phyloP scores from a whole-genome alignment of 2,113 vertebrate genomes.

The Orthochromis malagaraziensis region DNA sequence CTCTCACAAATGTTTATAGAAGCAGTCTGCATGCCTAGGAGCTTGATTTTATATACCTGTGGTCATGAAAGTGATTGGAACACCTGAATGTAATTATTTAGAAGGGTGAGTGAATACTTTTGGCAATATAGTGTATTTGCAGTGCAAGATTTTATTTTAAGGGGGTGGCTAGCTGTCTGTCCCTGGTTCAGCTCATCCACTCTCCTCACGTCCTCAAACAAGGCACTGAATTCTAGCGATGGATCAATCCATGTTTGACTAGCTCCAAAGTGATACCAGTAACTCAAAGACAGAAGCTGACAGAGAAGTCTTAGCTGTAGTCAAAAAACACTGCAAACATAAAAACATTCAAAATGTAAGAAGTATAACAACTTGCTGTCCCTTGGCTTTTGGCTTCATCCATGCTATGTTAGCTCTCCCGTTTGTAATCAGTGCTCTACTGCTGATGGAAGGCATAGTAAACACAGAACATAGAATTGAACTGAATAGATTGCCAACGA shows the following conservation, averaged over 20 bases:
- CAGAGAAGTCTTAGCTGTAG: not conserved
- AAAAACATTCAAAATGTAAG: not conserved
- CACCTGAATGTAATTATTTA: not conserved
- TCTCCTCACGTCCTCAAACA: not conserved
- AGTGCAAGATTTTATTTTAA: not conserved
- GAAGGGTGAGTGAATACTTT: not conserved
- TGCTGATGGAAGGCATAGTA: not conserved
- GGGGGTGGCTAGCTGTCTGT: not conserved
- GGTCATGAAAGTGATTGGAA: not conserved
- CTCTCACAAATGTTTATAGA: not conserved
- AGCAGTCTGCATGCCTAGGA: not conserved
- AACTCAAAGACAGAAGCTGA: not conserved
- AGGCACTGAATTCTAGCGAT: conserved; percentile 21
- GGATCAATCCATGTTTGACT: not conserved
- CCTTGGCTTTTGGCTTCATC: not conserved
- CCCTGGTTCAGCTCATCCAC: not conserved
- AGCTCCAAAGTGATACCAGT: not conserved
- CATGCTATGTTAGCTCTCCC: not conserved
- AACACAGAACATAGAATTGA: not conserved
- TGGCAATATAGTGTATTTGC: not conserved
- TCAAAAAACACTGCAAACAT: not conserved
- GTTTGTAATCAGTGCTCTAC: not conserved
- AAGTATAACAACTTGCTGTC: not conserved
- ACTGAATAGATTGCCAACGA: not conserved
- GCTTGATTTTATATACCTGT: not conserved